Percentiles rank a stretch among this genome's conserved stretches.
These are phyloP conservation scores for Diadophis punctatus DNA, from an alignment of 2,113 vertebrate species.

Conservation along the genomic window DNA sequence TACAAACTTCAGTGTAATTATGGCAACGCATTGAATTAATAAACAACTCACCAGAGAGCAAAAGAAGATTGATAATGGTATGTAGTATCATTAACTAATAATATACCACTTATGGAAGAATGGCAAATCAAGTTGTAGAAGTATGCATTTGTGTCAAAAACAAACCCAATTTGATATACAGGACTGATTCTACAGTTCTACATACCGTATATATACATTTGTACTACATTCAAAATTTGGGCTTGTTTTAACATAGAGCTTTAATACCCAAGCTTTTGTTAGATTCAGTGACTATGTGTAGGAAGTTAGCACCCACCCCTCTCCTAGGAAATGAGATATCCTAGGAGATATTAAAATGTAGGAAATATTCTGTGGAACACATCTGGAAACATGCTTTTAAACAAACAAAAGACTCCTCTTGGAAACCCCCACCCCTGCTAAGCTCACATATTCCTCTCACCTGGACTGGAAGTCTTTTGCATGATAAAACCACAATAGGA, in stretches of 20 bases:
- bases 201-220: neutral
- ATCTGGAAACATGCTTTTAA: too few species aligned
- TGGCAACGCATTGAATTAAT: neutral
- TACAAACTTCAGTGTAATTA: neutral
- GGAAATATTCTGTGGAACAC: too few species aligned
- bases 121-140: neutral
- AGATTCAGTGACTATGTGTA: neutral
- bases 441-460: too few species aligned
- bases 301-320: too few species aligned
- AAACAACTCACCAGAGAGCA: neutral
- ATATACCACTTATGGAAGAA: neutral
- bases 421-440: too few species aligned
- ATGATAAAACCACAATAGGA: too few species aligned
- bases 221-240: neutral
- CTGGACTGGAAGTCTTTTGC: too few species aligned
- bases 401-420: too few species aligned
- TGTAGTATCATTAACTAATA: slow-evolving; percentile 27
- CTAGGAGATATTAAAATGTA: too few species aligned
- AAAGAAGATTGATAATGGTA: neutral
- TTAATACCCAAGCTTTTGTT: neutral
- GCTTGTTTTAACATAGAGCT: neutral
- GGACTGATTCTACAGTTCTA: neutral
- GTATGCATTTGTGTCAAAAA: neutral
- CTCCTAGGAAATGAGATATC: too few species aligned
- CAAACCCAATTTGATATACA: neutral